Conservation (phyloP, 2,113 vertebrate species). For the Cebidichthys violaceus region DNA sequence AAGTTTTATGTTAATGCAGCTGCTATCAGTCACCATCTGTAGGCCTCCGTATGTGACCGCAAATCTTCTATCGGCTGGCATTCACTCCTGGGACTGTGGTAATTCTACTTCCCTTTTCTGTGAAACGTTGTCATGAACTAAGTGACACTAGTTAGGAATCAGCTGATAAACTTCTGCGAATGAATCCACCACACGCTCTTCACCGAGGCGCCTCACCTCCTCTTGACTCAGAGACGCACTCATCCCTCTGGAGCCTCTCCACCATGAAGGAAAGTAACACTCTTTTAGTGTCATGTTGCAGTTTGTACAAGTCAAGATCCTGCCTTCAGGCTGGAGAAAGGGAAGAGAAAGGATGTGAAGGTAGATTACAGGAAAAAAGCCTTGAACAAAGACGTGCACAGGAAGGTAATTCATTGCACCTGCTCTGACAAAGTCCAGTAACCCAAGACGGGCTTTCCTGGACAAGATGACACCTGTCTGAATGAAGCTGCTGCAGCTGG, state of each 20-base stretch:
- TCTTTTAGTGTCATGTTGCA: conserved; percentile 44
- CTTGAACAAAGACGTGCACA: conserved; percentile 49
- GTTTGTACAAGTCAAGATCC: conserved; percentile 42
- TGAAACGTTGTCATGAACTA: conserved; percentile 38
- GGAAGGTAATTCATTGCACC: conserved; percentile 73
- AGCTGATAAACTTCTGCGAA: conserved; percentile 57
- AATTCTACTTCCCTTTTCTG: conserved; percentile 61
- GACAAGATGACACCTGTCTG: conserved; percentile 63
- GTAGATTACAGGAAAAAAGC: conserved; percentile 39
- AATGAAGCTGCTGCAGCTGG: conserved; percentile 59
- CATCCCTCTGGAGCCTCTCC: conserved; percentile 11
- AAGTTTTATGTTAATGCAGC: conserved; percentile 26
- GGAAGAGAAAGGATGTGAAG: conserved; percentile 33
- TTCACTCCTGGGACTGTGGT: conserved; percentile 21
- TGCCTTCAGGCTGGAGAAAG: conserved; percentile 46
- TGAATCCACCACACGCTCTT: conserved; percentile 13
- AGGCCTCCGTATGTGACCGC: conserved; percentile 7
- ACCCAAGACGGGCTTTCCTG: conserved; percentile 57
- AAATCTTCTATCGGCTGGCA: conserved; percentile 33
- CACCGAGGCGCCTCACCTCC: background rate
- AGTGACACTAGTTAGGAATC: conserved; percentile 42
- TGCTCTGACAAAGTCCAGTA: conserved; percentile 70
- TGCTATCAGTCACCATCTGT: conserved; percentile 12
- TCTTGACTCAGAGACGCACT: conserved; percentile 11
- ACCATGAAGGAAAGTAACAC: conserved; percentile 26